Base-by-base conservation (phyloP, 2,113 vertebrate species). In the Lichenostomus cassidix region DNA sequence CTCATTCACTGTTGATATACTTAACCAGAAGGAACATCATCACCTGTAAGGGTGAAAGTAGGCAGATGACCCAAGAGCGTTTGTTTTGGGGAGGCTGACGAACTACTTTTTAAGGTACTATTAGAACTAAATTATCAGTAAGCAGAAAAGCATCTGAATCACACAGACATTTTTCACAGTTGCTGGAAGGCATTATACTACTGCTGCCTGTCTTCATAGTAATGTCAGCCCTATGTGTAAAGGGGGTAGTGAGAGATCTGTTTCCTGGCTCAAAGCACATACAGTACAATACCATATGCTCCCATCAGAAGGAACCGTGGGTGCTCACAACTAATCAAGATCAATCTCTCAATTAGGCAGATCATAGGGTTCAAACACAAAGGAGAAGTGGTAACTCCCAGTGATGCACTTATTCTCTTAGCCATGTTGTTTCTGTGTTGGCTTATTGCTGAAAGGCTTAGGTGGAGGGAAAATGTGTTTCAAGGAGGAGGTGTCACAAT, bases 281-380 rank as follows among this genome's bases (percentile, higher is more conserved):
- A 59, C 73, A 92, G 80, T 74, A 82, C 95, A 94, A 81, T 86
- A 92, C 95, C 94, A 97, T 94, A 94, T 95, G 92, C 87, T 96
- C 82, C 78, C 94, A 95, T 95, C 95, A 91, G 85, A 90, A 93
- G 79, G 35, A 93, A 87, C 93, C 2, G 15, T 93, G 87, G 93
- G 92, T 83, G 92, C 95, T 91, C 71, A 65, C 90, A 59, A 90
- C 94, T 89, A 90, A 80, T 92, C 90, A 90, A 92, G 87, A 96
- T 93, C 94, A 90, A 47, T 90, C 93, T 95, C 91, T 90, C 94
- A 94, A 90, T 93, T 93, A 91, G 70, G 90, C 91, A 94, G 70
- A 95, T 94, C 91, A 83, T 11, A 95, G 69, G 68, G 92, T 93
- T 97, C 87, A 96, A 91, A 80, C 83, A 91, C 90, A 96, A 94